These are phyloP conservation scores for Euzophera pinguis DNA, from an alignment of 2,888 invertebrate genomes.

Conservation along the genomic window DNA sequence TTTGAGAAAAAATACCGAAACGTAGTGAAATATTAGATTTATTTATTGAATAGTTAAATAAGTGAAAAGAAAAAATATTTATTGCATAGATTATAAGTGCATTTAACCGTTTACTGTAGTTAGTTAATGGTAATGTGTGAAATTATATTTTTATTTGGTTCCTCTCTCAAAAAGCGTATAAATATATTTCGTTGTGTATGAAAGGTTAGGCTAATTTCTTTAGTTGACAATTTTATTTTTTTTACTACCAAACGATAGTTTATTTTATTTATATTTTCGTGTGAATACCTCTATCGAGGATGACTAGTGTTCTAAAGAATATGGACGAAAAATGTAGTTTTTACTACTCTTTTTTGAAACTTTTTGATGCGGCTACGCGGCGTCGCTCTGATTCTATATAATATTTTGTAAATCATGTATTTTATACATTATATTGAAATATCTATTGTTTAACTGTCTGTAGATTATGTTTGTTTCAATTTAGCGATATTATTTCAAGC, in stretches of 20 bases:
- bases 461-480: constrained; percentile 44
- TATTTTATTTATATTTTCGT: constrained; percentile 9
- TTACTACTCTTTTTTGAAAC: constrained; percentile 66
- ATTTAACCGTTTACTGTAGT: constrained; percentile 74
- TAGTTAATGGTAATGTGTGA: constrained; percentile 37
- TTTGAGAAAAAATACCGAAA: constrained; percentile 55
- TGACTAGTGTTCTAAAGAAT: constrained; percentile 39
- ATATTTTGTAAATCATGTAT: constrained; percentile 75
- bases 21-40: constrained; percentile 67
- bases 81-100: constrained; percentile 65
- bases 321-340: constrained; percentile 29
- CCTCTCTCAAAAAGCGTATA: constrained; percentile 28
- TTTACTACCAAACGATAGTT: background rate
- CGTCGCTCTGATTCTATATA: constrained; percentile 43
- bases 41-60: constrained; percentile 63
- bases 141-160: constrained; percentile 18
- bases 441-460: constrained; percentile 48
- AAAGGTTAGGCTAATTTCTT: constrained; percentile 21
- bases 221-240: constrained; percentile 8
- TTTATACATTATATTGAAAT: constrained; percentile 72
- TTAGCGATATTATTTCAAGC: constrained; percentile 60
- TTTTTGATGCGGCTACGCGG: constrained; percentile 50
- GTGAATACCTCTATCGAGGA: constrained; percentile 22
- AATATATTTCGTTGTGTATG: constrained; percentile 16
- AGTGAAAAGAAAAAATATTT: constrained; percentile 77